Conservation (phyloP, 2,113 vertebrate genomes). For the Sarotherodon lohbergeri region DNA sequence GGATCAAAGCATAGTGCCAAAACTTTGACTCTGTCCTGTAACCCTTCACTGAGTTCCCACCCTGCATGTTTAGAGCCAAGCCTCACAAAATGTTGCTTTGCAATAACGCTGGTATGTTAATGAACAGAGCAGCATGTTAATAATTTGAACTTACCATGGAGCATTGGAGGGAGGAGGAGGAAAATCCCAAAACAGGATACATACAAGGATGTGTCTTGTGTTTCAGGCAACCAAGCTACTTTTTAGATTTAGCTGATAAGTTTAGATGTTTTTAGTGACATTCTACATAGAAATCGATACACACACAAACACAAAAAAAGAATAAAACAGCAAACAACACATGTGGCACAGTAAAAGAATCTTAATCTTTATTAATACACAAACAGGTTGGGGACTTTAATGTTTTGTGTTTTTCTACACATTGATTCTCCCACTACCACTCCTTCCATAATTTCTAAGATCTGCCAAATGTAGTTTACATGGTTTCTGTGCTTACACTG, state of each 20-base stretch:
- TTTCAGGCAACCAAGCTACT: neutral
- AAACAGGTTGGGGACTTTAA: neutral
- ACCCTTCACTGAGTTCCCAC: neutral
- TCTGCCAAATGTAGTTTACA: neutral
- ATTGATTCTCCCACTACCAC: neutral
- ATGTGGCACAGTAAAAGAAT: neutral
- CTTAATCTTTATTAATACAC: neutral
- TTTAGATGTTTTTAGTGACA: neutral
- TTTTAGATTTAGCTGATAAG: neutral
- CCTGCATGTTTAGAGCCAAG: neutral
- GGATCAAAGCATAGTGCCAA: neutral
- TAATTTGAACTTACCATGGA: neutral
- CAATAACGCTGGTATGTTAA: neutral
- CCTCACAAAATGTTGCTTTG: neutral
- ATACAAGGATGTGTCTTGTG: neutral
- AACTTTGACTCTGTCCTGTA: neutral
- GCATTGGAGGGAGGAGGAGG: neutral
- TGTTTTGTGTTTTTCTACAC: neutral
- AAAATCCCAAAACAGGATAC: neutral
- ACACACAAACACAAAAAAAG: neutral
- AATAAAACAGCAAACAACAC: neutral
- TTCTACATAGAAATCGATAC: neutral
- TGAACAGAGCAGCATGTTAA: neutral
- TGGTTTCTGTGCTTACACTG: neutral
- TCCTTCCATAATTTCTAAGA: neutral